phyloP scores from a whole-genome alignment of 2,113 vertebrate species.

The Fregata magnificens region DNA sequence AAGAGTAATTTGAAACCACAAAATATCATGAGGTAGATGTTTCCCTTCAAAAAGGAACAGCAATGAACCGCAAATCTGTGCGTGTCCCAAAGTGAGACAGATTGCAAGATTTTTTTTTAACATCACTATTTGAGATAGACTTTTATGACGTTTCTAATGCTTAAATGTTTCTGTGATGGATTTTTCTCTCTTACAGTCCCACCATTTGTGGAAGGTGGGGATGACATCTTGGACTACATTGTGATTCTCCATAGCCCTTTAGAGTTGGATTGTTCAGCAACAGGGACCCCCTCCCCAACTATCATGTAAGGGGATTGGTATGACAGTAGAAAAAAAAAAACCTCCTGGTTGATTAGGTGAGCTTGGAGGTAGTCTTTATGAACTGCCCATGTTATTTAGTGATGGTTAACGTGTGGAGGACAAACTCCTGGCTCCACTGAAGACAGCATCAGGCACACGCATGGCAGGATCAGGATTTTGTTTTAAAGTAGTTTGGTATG shows the following conservation, averaged over 20 bases:
- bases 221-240: conserved; percentile 77
- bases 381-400: not conserved
- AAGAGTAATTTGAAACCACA: not conserved
- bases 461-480: not conserved
- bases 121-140: not conserved
- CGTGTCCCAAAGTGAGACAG: not conserved
- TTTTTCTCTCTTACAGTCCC: conserved; percentile 78
- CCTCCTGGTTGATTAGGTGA: not conserved
- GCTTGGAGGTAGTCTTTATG: not conserved
- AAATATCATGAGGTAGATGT: not conserved
- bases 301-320: conserved; percentile 81
- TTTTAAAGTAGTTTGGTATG: not conserved
- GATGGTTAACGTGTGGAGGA: not conserved
- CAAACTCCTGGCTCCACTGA: not conserved
- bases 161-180: not conserved
- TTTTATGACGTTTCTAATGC: not conserved
- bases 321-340: not conserved
- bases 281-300: conserved; percentile 83
- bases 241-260: conserved; percentile 83
- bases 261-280: conserved; percentile 87
- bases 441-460: not conserved
- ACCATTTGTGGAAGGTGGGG: conserved; percentile 83
- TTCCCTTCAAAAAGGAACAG: not conserved
- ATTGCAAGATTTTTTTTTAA: not conserved
- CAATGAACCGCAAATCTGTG: not conserved